Evolutionary conservation across 2,888 invertebrate species (phyloP).

Genomic region (Diogma glabrata): DNA sequence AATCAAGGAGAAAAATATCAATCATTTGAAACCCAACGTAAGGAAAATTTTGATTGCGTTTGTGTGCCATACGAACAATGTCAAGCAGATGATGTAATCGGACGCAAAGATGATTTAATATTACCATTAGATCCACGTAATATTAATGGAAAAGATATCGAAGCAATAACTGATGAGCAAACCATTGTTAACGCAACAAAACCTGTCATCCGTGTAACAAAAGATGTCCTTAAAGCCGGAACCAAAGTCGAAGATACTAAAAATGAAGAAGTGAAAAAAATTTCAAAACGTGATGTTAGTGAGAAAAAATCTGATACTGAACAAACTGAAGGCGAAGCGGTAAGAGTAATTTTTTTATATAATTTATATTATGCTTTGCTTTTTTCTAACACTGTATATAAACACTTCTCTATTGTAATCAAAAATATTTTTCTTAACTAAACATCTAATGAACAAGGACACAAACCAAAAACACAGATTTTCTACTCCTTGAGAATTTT

Average conservation of each 20-base stretch:
- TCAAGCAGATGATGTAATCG: slow-evolving; percentile 66
- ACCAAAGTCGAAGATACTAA: slow-evolving; percentile 26
- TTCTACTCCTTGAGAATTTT: too few species aligned
- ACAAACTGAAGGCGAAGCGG: slow-evolving; percentile 50
- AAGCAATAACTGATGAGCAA: slow-evolving; percentile 57
- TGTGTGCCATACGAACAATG: slow-evolving; percentile 81
- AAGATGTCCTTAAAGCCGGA: slow-evolving; percentile 28
- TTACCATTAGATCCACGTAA: slow-evolving; percentile 74
- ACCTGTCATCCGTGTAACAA: slow-evolving; percentile 38
- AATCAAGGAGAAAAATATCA: slow-evolving; percentile 33
- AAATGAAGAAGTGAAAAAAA: slow-evolving; percentile 37
- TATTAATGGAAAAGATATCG: slow-evolving; percentile 57
- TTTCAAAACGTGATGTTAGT: slow-evolving; percentile 47
- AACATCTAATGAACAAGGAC: too few species aligned
- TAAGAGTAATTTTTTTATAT: slow-evolving; percentile 38
- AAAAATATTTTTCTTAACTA: too few species aligned
- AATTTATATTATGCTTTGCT: slow-evolving; percentile 11
- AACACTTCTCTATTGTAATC: too few species aligned
- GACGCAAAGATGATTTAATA: slow-evolving; percentile 71
- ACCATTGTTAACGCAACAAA: slow-evolving; percentile 47
- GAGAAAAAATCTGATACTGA: too few species aligned
- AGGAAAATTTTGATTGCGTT: slow-evolving; percentile 63
- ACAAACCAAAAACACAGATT: too few species aligned
- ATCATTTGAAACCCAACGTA: slow-evolving; percentile 41
- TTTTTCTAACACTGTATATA: not conserved